A percentile compares a stretch with the other conserved stretches of the same genome.
These are phyloP conservation scores for Manacus vitellinus DNA, from an alignment of 2,113 vertebrate genomes.

Conservation along the genomic window DNA sequence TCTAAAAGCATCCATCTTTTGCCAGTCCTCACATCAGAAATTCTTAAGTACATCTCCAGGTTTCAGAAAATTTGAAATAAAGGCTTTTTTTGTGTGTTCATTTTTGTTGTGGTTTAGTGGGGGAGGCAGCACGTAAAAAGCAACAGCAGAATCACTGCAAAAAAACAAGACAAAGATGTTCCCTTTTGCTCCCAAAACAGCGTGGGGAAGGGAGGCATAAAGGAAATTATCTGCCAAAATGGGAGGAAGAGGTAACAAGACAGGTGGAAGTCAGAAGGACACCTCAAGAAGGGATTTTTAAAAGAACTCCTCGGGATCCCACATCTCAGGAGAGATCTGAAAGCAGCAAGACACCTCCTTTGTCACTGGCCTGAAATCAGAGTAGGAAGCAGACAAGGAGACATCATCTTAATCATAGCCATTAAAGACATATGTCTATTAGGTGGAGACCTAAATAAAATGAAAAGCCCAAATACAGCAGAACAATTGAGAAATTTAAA, in stretches of 20 bases:
- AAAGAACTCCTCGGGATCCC: background rate
- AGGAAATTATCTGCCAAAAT: background rate
- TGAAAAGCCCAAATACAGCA: background rate
- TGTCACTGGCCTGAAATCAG: background rate
- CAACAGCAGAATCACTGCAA: background rate
- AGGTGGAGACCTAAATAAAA: background rate
- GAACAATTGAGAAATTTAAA: background rate
- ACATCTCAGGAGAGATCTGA: background rate
- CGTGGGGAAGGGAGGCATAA: background rate
- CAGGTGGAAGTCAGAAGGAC: background rate
- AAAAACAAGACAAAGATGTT: background rate
- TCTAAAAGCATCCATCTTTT: background rate
- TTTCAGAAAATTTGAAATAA: background rate
- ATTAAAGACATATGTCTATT: background rate
- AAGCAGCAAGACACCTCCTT: background rate
- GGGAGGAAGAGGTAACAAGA: background rate
- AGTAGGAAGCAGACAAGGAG: background rate
- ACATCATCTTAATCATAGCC: background rate
- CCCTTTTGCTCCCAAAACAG: background rate
- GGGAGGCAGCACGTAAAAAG: accelerated
- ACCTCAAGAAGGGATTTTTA: background rate
- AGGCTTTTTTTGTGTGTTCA: accelerated
- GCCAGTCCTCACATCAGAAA: background rate
- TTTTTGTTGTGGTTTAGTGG: background rate
- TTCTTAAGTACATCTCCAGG: background rate